phyloP scores from a whole-genome alignment of 2,797 vertebrate genomes.

The Peromyscus attwateri region DNA sequence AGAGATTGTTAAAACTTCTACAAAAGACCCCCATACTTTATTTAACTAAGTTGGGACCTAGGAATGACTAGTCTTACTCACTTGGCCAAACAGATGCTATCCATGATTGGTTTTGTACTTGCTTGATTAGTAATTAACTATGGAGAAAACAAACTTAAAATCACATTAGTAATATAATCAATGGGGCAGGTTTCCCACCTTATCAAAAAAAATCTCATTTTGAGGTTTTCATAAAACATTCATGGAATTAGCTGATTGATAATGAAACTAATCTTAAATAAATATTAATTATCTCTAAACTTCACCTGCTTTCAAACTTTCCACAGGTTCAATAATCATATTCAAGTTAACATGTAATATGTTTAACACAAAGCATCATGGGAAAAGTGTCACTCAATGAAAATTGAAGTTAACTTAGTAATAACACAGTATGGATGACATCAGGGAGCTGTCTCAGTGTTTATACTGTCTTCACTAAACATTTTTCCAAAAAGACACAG shows the following conservation, averaged over 20 bases:
- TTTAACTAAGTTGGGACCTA: background rate
- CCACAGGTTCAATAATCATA: slow-evolving; percentile 54
- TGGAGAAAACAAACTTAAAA: slow-evolving; percentile 32
- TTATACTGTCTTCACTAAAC: slow-evolving; percentile 53
- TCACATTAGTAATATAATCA: background rate
- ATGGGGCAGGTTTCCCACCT: background rate
- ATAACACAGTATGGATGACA: slow-evolving; percentile 41
- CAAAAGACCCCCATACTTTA: background rate
- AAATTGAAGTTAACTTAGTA: slow-evolving; percentile 62
- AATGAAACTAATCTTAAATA: slow-evolving; percentile 60
- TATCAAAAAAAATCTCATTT: slow-evolving; percentile 8
- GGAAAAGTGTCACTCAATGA: background rate
- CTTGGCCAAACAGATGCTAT: background rate
- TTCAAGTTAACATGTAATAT: slow-evolving; percentile 46
- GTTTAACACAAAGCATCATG: background rate
- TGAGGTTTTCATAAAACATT: slow-evolving; percentile 62
- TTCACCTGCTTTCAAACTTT: slow-evolving; percentile 73
- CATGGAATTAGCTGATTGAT: slow-evolving; percentile 21
- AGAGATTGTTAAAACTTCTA: slow-evolving; percentile 36
- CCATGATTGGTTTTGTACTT: background rate
- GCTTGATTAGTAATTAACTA: slow-evolving; percentile 34
- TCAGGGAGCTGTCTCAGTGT: slow-evolving; percentile 40
- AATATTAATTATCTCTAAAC: slow-evolving; percentile 57
- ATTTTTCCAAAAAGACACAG: slow-evolving; percentile 33
- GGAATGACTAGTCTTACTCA: background rate